A percentile compares a stretch with the other conserved stretches of the same genome.
Evolutionary conservation across 2,797 vertebrate species (phyloP).

Genomic region (Ctenosaura bakeri): DNA sequence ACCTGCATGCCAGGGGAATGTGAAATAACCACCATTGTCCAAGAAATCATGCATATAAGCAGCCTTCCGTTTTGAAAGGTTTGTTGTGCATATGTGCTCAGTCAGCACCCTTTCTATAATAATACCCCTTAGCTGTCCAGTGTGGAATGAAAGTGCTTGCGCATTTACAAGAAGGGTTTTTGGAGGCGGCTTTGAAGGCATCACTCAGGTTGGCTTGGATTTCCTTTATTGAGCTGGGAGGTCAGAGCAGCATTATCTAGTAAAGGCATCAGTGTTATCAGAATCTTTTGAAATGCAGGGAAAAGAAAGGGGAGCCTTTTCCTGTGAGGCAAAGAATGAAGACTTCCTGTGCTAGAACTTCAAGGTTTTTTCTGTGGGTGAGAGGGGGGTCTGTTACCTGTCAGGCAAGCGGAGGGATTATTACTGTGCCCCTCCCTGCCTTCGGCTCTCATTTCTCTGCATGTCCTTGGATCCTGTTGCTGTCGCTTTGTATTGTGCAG

Average conservation of each 20-base stretch:
- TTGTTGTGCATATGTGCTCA: background rate
- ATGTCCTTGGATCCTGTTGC: constrained; percentile 53
- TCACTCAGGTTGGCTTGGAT: constrained; percentile 30
- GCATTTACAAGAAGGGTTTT: constrained; percentile 8
- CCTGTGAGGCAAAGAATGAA: constrained; percentile 13
- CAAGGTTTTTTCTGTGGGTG: background rate
- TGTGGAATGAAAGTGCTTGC: background rate
- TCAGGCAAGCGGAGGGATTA: constrained; percentile 32
- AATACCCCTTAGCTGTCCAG: background rate
- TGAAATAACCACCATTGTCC: background rate
- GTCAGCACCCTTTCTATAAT: background rate
- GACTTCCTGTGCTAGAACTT: constrained; percentile 43
- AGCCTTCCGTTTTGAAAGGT: constrained; percentile 11
- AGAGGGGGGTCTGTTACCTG: constrained; percentile 42
- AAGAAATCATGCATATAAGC: constrained; percentile 14
- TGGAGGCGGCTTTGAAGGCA: constrained; percentile 4
- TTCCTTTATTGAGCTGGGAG: constrained; percentile 22
- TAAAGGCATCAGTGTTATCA: constrained; percentile 20
- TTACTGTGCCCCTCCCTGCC: constrained; percentile 29
- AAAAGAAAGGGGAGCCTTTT: constrained; percentile 30
- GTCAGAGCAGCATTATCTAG: constrained; percentile 37
- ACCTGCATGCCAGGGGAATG: background rate
- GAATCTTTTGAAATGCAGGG: constrained; percentile 13
- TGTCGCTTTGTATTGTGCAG: constrained; percentile 50
- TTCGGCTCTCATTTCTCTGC: constrained; percentile 49